phyloP scores from a whole-genome alignment of 2,113 vertebrate species.

The Synodontis membranacea region DNA sequence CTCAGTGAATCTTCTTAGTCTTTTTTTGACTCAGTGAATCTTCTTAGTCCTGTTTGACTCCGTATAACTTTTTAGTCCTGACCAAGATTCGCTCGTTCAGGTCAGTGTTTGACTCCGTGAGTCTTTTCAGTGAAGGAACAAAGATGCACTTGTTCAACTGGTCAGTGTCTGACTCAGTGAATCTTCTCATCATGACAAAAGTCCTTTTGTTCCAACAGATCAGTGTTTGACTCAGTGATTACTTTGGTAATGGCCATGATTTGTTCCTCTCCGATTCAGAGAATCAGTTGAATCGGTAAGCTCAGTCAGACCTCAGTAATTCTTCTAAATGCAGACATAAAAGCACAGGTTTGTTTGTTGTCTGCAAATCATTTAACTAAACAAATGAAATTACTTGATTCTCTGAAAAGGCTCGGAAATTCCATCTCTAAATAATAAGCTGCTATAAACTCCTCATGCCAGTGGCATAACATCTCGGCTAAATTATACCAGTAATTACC shows the following conservation, averaged over 20 bases:
- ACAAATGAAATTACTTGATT: background rate
- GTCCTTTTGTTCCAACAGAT: background rate
- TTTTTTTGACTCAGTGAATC: background rate
- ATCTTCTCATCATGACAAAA: background rate
- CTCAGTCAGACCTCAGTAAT: background rate
- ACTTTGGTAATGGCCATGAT: background rate
- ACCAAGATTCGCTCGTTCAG: background rate
- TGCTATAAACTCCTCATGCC: background rate
- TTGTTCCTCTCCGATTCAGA: background rate
- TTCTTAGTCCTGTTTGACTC: background rate
- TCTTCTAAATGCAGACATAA: background rate
- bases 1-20: background rate
- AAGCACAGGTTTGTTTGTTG: background rate
- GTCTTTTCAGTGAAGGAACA: background rate
- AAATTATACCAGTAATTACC: background rate
- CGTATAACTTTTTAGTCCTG: accelerated
- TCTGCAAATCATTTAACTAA: background rate
- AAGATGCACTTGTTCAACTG: background rate
- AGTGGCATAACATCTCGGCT: background rate
- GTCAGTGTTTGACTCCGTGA: background rate
- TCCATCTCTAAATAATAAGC: background rate
- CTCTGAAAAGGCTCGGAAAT: background rate
- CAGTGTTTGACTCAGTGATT: background rate
- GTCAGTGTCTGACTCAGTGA: background rate
- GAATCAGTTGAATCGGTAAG: background rate